Evolutionary conservation across 2,797 vertebrate species (phyloP).

Genomic region (Crypturellus tataupa): DNA sequence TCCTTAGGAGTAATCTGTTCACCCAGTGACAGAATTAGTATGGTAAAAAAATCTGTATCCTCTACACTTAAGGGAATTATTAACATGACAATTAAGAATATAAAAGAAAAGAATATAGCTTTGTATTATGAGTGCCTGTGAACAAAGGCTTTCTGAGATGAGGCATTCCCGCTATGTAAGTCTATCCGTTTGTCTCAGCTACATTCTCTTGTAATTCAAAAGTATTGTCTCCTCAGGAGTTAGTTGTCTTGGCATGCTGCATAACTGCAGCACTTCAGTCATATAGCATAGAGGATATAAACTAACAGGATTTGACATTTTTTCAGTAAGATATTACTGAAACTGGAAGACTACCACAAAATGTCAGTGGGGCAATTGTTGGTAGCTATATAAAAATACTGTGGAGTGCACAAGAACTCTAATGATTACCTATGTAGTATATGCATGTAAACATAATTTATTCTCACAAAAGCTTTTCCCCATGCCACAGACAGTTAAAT

Average conservation of each 20-base stretch:
- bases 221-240: background rate
- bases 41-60: background rate
- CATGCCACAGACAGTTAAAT: background rate
- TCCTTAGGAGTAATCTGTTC: background rate
- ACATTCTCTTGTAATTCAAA: background rate
- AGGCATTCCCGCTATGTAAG: background rate
- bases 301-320: background rate
- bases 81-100: background rate
- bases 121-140: background rate
- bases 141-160: background rate
- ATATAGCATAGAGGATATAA: background rate
- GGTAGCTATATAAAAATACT: background rate
- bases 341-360: background rate
- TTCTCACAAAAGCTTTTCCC: background rate
- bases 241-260: background rate
- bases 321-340: background rate
- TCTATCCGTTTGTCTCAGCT: background rate
- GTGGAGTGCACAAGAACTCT: background rate
- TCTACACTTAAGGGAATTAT: background rate
- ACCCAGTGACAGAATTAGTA: background rate
- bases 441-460: background rate
- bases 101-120: background rate
- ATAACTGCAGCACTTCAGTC: background rate
- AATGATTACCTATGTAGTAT: background rate
- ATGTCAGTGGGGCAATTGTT: background rate